A percentile compares a stretch with the other conserved stretches of the same genome.
phyloP scores from a whole-genome alignment of 2,797 vertebrate species.

The Borostomias antarcticus region DNA sequence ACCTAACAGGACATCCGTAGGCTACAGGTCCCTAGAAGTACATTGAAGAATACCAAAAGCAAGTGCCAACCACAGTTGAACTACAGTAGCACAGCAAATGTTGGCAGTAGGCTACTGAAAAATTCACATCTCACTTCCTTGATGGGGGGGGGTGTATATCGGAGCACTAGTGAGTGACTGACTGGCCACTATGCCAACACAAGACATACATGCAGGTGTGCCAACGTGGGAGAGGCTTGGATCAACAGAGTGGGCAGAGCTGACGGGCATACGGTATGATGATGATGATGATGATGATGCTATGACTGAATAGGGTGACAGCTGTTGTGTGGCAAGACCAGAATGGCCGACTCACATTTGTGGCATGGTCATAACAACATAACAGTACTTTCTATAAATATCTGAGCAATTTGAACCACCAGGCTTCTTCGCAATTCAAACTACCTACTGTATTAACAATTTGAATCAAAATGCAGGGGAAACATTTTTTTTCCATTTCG shows the following conservation, averaged over 20 bases:
- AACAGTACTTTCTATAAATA: background rate
- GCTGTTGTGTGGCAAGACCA: constrained; percentile 21
- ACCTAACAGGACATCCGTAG: background rate
- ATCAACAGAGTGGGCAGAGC: constrained; percentile 7
- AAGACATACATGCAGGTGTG: background rate
- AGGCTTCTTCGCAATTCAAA: background rate
- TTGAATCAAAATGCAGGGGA: background rate
- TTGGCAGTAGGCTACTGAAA: background rate
- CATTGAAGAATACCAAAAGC: background rate
- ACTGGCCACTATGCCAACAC: background rate
- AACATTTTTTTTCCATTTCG: background rate
- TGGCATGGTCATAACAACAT: background rate
- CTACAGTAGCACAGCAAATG: background rate
- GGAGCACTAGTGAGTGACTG: no score
- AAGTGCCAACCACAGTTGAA: background rate
- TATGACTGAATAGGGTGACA: constrained; percentile 7
- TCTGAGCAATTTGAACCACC: background rate
- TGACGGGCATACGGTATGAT: constrained; percentile 18
- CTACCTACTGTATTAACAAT: background rate
- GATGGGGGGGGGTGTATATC: background rate
- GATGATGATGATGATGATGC: background rate
- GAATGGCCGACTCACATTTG: no score
- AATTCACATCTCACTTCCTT: background rate
- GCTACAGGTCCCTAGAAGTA: constrained; percentile 1
- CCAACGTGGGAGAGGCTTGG: background rate